A percentile compares a stretch with the other conserved stretches of the same genome.
These are phyloP conservation scores for Stenichneumon culpator DNA, from an alignment of 2,888 invertebrate species.

Conservation along the genomic window DNA sequence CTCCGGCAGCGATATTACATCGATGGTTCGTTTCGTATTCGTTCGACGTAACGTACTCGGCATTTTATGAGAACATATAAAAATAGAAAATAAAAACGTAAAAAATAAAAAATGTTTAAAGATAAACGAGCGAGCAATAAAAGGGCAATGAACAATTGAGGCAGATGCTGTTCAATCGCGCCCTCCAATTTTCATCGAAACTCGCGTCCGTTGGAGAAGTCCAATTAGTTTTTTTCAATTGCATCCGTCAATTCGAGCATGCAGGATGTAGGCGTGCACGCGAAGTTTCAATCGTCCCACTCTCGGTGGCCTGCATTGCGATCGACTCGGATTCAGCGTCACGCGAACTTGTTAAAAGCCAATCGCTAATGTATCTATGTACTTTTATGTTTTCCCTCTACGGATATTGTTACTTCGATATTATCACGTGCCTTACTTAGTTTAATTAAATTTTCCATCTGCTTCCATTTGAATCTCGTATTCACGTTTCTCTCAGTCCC, in stretches of 20 bases:
- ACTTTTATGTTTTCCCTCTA: background rate
- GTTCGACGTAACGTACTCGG: background rate
- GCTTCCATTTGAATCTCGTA: background rate
- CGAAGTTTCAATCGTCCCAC: conserved; percentile 50
- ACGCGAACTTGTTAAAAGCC: conserved; percentile 22
- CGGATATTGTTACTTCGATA: background rate
- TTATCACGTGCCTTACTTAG: background rate
- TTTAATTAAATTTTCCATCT: background rate
- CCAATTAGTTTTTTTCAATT: conserved; percentile 49
- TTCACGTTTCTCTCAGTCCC: background rate
- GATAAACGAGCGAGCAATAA: conserved; percentile 8
- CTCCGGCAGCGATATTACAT: conserved; percentile 4
- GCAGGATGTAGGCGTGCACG: conserved; percentile 31
- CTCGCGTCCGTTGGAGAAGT: background rate
- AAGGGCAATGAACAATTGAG: background rate
- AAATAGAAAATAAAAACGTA: background rate
- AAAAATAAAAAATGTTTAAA: conserved; percentile 37
- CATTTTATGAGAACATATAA: background rate
- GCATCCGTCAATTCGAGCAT: conserved; percentile 44
- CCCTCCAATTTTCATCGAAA: background rate
- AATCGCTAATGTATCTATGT: conserved; percentile 4
- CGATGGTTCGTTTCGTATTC: background rate
- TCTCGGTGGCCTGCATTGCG: background rate
- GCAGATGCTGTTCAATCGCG: conserved; percentile 5
- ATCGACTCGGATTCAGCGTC: conserved; percentile 14